phyloP scores from a whole-genome alignment of 2,113 vertebrate species.

The Nycticryphes semicollaris region DNA sequence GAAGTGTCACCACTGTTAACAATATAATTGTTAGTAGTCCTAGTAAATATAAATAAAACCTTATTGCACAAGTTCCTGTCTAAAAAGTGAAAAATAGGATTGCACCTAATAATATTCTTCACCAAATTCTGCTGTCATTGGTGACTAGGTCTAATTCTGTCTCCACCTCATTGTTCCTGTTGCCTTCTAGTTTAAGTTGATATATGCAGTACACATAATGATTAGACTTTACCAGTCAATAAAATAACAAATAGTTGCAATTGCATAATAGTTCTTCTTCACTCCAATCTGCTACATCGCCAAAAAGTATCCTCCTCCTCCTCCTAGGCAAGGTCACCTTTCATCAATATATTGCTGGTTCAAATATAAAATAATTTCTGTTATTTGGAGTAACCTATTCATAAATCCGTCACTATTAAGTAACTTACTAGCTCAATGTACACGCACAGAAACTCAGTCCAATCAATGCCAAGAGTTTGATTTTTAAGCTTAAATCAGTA shows the following conservation, averaged over 20 bases:
- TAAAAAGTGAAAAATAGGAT: not conserved
- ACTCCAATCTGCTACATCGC: not conserved
- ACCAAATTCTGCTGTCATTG: not conserved
- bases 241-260: not conserved
- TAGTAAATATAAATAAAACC: not conserved
- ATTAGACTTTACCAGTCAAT: not conserved
- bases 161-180: not conserved
- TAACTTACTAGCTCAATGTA: not conserved
- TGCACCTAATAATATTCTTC: not conserved
- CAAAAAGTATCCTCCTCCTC: not conserved
- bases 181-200: not conserved
- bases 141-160: not conserved
- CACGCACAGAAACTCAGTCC: not conserved
- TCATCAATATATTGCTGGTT: not conserved
- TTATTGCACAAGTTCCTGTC: not conserved
- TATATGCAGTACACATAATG: not conserved
- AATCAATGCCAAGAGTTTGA: not conserved
- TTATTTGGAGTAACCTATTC: constrained; percentile 1
- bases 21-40: not conserved
- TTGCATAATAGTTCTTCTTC: not conserved
- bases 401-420: constrained; percentile 43
- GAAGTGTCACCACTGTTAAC: not conserved
- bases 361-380: not conserved
- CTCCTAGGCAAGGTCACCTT: constrained; percentile 21
- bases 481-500: not conserved